Evolutionary conservation across 2,113 vertebrate species (phyloP).

Genomic region (Oreochromis spilurus): DNA sequence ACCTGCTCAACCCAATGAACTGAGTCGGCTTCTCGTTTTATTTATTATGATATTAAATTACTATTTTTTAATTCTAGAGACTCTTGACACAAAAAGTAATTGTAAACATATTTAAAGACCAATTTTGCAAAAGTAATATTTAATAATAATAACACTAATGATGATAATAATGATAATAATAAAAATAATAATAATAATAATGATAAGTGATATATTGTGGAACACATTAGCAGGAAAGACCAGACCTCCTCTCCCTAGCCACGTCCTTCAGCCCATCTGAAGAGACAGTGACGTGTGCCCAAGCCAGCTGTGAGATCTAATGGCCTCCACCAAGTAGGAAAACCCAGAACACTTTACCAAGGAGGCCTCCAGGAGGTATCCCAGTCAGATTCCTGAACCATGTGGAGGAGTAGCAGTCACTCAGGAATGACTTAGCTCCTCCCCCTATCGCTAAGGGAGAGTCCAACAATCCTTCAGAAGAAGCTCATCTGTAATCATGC

Average conservation of each 20-base stretch:
- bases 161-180: too few relatives aligned
- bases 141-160: not conserved
- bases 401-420: not conserved
- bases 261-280: not conserved
- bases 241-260: not conserved
- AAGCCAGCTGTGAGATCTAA: not conserved
- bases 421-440: not conserved
- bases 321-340: not conserved
- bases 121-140: not conserved
- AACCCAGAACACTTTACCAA: not conserved
- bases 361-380: not conserved
- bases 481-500: not conserved
- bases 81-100: not conserved
- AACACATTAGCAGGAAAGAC: not conserved
- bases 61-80: not conserved
- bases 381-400: not conserved
- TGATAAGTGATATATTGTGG: not conserved
- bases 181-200: not conserved
- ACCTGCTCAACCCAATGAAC: not conserved
- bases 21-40: not conserved
- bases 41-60: not conserved
- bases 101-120: not conserved
- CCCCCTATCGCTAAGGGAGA: fast-evolving
- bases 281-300: fast-evolving
- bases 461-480: not conserved